Evolutionary conservation across 1,140 invertebrate species (phyloP).

Genomic region (Heliconius himera): DNA sequence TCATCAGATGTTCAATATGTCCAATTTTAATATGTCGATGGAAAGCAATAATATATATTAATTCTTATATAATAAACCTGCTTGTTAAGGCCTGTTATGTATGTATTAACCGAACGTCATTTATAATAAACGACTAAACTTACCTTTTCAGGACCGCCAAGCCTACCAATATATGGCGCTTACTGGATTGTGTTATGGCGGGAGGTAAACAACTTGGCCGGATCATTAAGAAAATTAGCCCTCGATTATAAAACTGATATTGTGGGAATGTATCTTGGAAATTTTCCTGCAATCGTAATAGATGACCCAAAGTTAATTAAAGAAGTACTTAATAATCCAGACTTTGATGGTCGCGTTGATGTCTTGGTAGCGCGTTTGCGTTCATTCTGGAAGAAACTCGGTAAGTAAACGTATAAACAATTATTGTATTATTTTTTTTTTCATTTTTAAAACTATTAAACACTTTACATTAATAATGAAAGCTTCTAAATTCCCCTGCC

Average conservation of each 20-base stretch:
- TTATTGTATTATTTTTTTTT: no score
- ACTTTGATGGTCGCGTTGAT: slow-evolving; percentile 70
- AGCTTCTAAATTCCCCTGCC: no score
- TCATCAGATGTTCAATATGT: no score
- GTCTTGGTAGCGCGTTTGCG: slow-evolving; percentile 62
- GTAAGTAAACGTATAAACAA: slow-evolving; percentile 46
- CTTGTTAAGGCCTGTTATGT: no score
- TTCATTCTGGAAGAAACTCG: slow-evolving; percentile 70
- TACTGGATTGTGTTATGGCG: slow-evolving; percentile 61
- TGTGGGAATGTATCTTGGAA: slow-evolving; percentile 68
- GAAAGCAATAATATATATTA: no score
- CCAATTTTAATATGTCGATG: no score
- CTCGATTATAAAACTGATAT: slow-evolving; percentile 64
- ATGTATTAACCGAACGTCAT: no score
- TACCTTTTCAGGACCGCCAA: slow-evolving; percentile 61
- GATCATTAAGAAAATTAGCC: slow-evolving; percentile 51
- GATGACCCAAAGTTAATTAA: slow-evolving; percentile 66
- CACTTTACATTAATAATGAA: no score
- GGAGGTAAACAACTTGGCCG: slow-evolving; percentile 54
- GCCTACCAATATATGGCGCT: slow-evolving; percentile 63
- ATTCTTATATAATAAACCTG: no score
- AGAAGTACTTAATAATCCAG: slow-evolving; percentile 65
- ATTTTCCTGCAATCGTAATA: slow-evolving; percentile 55
- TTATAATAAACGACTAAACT: no score
- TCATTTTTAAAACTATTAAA: no score